A percentile compares a stretch with the other conserved stretches of the same genome.
phyloP scores from a whole-genome alignment of 2,113 vertebrate genomes.

The Panthera uncia region DNA sequence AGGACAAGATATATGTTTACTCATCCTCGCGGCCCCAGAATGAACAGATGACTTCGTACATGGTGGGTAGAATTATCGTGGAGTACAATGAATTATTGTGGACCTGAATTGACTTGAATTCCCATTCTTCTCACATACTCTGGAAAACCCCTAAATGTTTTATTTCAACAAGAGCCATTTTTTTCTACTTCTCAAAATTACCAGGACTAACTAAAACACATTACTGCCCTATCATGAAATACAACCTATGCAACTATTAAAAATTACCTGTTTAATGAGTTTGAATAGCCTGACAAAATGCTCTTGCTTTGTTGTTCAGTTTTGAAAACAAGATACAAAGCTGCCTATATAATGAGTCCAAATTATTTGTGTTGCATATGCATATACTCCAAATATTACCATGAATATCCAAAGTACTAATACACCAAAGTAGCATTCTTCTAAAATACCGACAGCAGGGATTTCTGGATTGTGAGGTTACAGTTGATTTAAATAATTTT shows the following conservation, averaged over 20 bases:
- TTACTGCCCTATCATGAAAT: not conserved
- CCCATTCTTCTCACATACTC: not conserved
- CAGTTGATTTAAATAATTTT: not conserved
- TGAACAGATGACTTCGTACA: not conserved
- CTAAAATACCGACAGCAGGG: not conserved
- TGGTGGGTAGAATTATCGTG: too few relatives aligned
- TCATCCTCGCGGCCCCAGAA: not conserved
- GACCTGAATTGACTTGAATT: not conserved
- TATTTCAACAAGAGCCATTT: not conserved
- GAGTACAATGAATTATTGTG: not conserved
- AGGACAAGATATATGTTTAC: not conserved
- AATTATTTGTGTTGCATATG: not conserved
- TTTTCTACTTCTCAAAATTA: slow-evolving; percentile 45
- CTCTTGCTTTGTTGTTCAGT: not conserved
- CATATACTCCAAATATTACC: not conserved
- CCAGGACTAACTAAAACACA: slow-evolving; percentile 19
- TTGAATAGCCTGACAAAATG: not conserved
- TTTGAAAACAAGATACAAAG: slow-evolving; percentile 38
- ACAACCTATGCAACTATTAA: not conserved
- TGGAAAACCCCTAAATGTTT: not conserved
- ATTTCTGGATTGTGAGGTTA: slow-evolving; percentile 24
- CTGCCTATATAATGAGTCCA: not conserved
- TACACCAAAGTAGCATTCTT: not conserved
- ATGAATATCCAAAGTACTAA: slow-evolving; percentile 31
- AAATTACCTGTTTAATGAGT: slow-evolving; percentile 37